Evolutionary conservation across 1,140 invertebrate genomes (phyloP).

Genomic region (Musca vetustissima): DNA sequence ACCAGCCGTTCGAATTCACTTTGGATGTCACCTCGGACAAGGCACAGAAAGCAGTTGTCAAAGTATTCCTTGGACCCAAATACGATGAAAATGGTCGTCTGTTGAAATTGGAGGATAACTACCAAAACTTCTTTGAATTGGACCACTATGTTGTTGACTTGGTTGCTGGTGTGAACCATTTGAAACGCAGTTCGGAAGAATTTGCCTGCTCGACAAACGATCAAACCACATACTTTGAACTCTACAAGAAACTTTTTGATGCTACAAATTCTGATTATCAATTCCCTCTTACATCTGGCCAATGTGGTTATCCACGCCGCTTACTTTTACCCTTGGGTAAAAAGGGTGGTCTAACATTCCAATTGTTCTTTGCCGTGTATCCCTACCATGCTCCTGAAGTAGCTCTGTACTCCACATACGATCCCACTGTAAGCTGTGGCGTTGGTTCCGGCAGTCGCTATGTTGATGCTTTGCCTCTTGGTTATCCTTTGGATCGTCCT

Average conservation of each 20-base stretch:
- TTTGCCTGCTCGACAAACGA: conserved; percentile 49
- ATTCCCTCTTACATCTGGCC: conserved; percentile 58
- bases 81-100: conserved; percentile 58
- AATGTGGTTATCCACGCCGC: conserved; percentile 64
- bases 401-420: conserved; percentile 44
- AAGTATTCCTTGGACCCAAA: conserved; percentile 65
- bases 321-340: conserved; percentile 70
- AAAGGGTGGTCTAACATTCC: conserved; percentile 64
- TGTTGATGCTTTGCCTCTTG: conserved; percentile 60
- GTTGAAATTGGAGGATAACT: conserved; percentile 47
- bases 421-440: conserved; percentile 50
- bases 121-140: conserved; percentile 52
- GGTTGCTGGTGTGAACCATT: conserved; percentile 42
- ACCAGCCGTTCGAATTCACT: conserved; percentile 66
- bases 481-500: conserved; percentile 69
- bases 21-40: conserved; percentile 59
- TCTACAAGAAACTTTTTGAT: conserved; percentile 51
- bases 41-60: conserved; percentile 58
- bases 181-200: conserved; percentile 47
- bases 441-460: conserved; percentile 54
- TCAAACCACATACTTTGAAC: conserved; percentile 49
- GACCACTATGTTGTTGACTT: conserved; percentile 50
- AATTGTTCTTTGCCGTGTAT: conserved; percentile 68
- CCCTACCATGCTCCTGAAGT: conserved; percentile 55
- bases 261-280: conserved; percentile 56